Conservation (phyloP, 2,797 vertebrate species). For the Sebastes diaconus region DNA sequence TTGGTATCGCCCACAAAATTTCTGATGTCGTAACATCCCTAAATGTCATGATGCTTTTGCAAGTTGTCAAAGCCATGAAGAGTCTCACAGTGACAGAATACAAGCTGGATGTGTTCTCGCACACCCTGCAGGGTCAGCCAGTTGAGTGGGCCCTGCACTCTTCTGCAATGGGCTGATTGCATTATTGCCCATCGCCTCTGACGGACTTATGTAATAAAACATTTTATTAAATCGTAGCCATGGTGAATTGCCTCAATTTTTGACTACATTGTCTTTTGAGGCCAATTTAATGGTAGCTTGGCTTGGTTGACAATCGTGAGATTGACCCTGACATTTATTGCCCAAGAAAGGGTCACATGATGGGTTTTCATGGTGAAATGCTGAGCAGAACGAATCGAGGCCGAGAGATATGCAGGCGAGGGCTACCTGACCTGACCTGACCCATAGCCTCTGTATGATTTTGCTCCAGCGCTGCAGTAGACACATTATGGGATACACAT, state of each 20-base stretch:
- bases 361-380: conserved; percentile 40
- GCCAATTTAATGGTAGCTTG: conserved; percentile 63
- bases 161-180: conserved; percentile 52
- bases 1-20: too few species aligned
- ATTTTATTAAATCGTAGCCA: conserved; percentile 45
- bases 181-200: conserved; percentile 58
- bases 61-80: conserved; percentile 55
- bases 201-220: conserved; percentile 56
- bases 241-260: conserved; percentile 60
- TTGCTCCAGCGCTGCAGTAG: neutral
- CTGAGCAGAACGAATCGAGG: conserved; percentile 51
- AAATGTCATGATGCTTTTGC: conserved; percentile 45
- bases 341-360: conserved; percentile 57
- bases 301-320: conserved; percentile 51
- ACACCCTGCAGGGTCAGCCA: conserved; percentile 49
- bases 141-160: conserved; percentile 28
- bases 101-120: conserved; percentile 53
- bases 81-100: conserved; percentile 51
- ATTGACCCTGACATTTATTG: conserved; percentile 71
- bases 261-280: conserved; percentile 59
- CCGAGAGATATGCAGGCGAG: conserved; percentile 18
- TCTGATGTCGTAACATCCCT: too few species aligned
- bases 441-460: conserved; percentile 5
- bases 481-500: neutral
- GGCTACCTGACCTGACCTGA: conserved; percentile 16